Evolutionary conservation across 2,888 invertebrate species (phyloP).

Genomic region (Acleris sparsana): DNA sequence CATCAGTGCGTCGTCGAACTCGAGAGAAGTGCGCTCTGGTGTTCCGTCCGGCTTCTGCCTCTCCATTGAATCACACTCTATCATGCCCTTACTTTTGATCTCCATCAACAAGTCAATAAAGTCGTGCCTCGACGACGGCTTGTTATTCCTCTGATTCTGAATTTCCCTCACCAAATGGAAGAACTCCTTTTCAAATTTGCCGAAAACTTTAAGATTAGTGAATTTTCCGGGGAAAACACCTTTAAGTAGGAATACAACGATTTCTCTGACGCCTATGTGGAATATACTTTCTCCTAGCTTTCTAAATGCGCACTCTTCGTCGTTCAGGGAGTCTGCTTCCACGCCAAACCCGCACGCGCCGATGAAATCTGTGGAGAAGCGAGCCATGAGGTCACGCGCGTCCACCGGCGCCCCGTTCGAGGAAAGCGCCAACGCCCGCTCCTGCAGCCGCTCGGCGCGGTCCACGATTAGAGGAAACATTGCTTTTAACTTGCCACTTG

Average conservation of each 20-base stretch:
- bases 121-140: slow-evolving; percentile 26
- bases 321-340: slow-evolving; percentile 33
- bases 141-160: slow-evolving; percentile 21
- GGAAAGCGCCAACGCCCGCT: slow-evolving; percentile 1
- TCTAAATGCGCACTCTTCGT: slow-evolving; percentile 21
- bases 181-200: slow-evolving; percentile 24
- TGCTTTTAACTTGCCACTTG: slow-evolving; percentile 24
- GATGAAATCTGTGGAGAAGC: slow-evolving; percentile 40
- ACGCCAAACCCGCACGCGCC: slow-evolving; percentile 40
- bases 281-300: slow-evolving; percentile 29
- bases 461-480: slow-evolving; percentile 31
- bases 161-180: slow-evolving; percentile 34
- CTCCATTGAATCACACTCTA: slow-evolving; percentile 28
- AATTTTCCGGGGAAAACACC: slow-evolving; percentile 19
- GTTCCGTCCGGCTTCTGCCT: slow-evolving; percentile 15
- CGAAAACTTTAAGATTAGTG: slow-evolving; percentile 6
- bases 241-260: slow-evolving; percentile 18
- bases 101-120: slow-evolving; percentile 21
- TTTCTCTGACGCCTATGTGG: slow-evolving; percentile 2
- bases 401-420: slow-evolving; percentile 1
- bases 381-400: slow-evolving; percentile 37
- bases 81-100: slow-evolving; percentile 9
- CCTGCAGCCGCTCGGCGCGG: slow-evolving; percentile 22
- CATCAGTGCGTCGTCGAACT: slow-evolving; percentile 27
- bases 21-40: slow-evolving; percentile 5